These are phyloP conservation scores for Brachyopa scutellaris DNA, from an alignment of 2,888 invertebrate species.

Conservation along the genomic window DNA sequence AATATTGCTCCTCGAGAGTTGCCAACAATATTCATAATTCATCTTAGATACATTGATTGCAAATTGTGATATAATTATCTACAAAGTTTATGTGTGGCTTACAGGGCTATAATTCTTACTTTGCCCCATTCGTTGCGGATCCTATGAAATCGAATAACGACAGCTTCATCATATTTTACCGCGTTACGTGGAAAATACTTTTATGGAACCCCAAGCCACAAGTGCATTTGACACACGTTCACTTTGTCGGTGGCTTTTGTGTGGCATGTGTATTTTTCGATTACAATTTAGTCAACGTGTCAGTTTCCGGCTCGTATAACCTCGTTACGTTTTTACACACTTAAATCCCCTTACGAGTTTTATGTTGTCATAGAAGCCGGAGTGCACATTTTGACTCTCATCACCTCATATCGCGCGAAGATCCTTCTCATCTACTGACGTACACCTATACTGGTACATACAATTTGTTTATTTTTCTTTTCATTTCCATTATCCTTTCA, in stretches of 20 bases:
- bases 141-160: too few relatives aligned
- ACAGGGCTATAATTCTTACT: not conserved
- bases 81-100: not conserved
- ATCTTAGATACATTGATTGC: too few relatives aligned
- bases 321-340: constrained; percentile 19
- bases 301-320: constrained; percentile 22
- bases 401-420: not conserved
- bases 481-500: constrained; percentile 57
- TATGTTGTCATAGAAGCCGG: constrained; percentile 40
- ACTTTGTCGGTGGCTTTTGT: not conserved
- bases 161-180: too few relatives aligned
- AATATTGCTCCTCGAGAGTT: too few relatives aligned
- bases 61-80: too few relatives aligned
- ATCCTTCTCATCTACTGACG: not conserved
- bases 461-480: constrained; percentile 4
- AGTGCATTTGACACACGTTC: constrained; percentile 15
- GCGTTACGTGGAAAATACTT: not conserved
- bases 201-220: not conserved
- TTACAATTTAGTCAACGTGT: constrained; percentile 18
- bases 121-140: not conserved
- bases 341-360: constrained; percentile 44
- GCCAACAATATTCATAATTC: too few relatives aligned
- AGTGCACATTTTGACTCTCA: constrained; percentile 27
- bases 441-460: not conserved
- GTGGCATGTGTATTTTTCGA: constrained; percentile 26